Conservation (phyloP, 2,113 vertebrate genomes). For the Chloropsis hardwickii region DNA sequence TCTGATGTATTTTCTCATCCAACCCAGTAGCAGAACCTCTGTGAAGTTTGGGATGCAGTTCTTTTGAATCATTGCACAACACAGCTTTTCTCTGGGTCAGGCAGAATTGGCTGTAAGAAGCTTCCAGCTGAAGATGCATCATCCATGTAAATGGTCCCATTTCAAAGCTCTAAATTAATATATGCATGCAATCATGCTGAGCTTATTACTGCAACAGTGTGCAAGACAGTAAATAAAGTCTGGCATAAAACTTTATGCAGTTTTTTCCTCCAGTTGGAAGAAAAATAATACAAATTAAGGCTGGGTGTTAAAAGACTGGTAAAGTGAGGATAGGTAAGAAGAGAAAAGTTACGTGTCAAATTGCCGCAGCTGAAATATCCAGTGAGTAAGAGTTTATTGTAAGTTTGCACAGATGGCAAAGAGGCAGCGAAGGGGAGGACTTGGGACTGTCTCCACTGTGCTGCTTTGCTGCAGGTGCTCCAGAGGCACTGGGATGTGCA, state of each 20-base stretch:
- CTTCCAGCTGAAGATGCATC: background rate
- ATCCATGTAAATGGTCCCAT: background rate
- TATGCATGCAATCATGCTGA: background rate
- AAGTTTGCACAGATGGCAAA: background rate
- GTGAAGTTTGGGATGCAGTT: background rate
- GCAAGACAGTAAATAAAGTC: slow-evolving; percentile 12
- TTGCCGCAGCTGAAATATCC: background rate
- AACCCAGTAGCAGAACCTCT: background rate
- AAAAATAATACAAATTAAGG: background rate
- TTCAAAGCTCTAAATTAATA: slow-evolving; percentile 13
- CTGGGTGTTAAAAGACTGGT: background rate
- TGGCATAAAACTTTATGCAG: slow-evolving; percentile 8
- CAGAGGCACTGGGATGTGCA: background rate
- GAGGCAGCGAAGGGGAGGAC: background rate
- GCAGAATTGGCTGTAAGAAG: background rate
- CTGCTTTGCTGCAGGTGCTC: background rate
- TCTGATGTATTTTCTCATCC: background rate
- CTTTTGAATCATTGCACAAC: background rate
- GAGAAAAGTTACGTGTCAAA: background rate
- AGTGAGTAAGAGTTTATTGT: background rate
- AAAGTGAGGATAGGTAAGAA: background rate
- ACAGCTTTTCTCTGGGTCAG: background rate
- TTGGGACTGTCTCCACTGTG: background rate
- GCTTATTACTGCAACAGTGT: slow-evolving; percentile 35
- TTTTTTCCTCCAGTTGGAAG: background rate